Evolutionary conservation across 2,888 invertebrate species (phyloP).

Genomic region (Lasioglossum villosulum): DNA sequence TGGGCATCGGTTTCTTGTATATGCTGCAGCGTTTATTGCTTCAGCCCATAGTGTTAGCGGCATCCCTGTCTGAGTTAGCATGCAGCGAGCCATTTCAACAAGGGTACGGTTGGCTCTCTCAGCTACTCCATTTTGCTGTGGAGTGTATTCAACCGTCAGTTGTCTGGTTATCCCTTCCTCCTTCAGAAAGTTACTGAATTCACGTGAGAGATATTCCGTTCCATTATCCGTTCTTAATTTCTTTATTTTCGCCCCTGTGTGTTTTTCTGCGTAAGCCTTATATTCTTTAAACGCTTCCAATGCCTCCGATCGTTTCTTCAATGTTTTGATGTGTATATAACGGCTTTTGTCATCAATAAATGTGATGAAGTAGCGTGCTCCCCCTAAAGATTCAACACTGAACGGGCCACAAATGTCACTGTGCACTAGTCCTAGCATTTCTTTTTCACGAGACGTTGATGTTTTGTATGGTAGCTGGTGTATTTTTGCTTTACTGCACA

Average conservation of each 20-base stretch:
- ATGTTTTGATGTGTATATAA: constrained; percentile 34
- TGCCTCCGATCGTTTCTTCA: constrained; percentile 39
- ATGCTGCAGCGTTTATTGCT: constrained; percentile 40
- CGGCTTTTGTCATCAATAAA: constrained; percentile 59
- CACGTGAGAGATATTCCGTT: constrained; percentile 49
- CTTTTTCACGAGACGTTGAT: background rate
- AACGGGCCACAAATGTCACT: constrained; percentile 39
- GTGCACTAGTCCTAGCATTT: background rate
- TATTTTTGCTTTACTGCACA: constrained; percentile 29
- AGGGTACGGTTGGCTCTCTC: constrained; percentile 75
- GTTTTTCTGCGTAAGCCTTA: constrained; percentile 41
- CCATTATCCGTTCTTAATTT: constrained; percentile 52
- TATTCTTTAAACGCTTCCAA: constrained; percentile 51
- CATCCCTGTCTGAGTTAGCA: constrained; percentile 66
- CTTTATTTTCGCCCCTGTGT: constrained; percentile 51
- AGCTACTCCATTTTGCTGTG: constrained; percentile 73
- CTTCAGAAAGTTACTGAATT: constrained; percentile 39
- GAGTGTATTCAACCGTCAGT: constrained; percentile 67
- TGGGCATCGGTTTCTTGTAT: constrained; percentile 43
- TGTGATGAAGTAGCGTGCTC: constrained; percentile 51
- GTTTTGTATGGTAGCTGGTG: constrained; percentile 10
- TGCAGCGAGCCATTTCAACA: constrained; percentile 70
- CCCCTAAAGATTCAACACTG: constrained; percentile 13
- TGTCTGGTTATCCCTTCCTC: constrained; percentile 53
- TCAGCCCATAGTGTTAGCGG: constrained; percentile 74